These are phyloP conservation scores for Sebastolobus alascanus DNA, from an alignment of 2,797 vertebrate species.

Conservation along the genomic window DNA sequence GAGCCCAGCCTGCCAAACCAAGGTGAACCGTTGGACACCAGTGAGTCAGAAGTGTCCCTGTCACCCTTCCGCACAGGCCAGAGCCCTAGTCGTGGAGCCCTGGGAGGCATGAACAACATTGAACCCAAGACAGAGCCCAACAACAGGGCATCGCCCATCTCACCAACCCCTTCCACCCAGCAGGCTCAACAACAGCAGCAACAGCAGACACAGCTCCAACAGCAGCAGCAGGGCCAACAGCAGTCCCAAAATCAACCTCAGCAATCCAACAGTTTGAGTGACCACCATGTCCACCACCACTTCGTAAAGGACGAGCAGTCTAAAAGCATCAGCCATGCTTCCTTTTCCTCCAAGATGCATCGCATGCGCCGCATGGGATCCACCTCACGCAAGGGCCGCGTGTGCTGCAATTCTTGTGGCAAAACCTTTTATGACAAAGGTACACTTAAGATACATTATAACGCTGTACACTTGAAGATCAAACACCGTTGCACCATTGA, in stretches of 20 bases:
- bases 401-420: conserved; percentile 98
- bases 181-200: conserved; percentile 81
- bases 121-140: conserved; percentile 97
- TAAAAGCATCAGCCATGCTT: conserved; percentile 90
- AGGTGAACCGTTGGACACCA: conserved; percentile 95
- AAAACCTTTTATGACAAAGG: conserved; percentile 95
- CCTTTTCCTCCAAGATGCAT: conserved; percentile 97
- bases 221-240: conserved; percentile 79
- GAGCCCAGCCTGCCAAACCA: conserved; percentile 94
- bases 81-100: conserved; percentile 90
- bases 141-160: conserved; percentile 91
- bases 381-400: conserved; percentile 96
- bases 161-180: conserved; percentile 88
- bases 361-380: conserved; percentile 98
- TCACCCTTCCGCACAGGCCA: conserved; percentile 94
- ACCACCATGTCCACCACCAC: conserved; percentile 84
- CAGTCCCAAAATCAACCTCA: conserved; percentile 80
- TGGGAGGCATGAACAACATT: conserved; percentile 91
- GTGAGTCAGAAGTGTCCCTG: conserved; percentile 96
- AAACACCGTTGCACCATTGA: conserved; percentile 97
- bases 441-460: conserved; percentile 99
- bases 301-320: conserved; percentile 87
- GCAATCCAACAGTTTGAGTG: conserved; percentile 77
- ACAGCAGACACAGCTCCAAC: conserved; percentile 81
- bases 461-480: conserved; percentile 98